Percentiles rank a stretch among this genome's conserved stretches.
Evolutionary conservation across 2,797 vertebrate genomes (phyloP).

Genomic region (Leptoclinus maculatus): DNA sequence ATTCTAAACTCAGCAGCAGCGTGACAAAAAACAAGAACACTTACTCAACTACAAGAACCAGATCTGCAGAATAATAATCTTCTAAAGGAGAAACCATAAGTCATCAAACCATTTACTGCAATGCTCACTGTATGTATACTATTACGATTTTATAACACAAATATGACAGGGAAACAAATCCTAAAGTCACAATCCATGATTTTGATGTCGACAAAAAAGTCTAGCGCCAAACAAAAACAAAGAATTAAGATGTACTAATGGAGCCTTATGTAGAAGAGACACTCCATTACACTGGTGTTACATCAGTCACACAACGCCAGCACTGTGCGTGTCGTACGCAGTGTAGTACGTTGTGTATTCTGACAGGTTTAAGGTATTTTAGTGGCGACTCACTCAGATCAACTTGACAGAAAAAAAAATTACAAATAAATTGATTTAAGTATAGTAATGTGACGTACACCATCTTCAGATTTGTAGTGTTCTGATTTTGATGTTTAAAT

Average conservation of each 20-base stretch:
- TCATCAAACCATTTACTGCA: background rate
- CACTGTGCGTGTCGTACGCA: background rate
- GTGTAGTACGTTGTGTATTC: background rate
- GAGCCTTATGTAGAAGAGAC: constrained; percentile 8
- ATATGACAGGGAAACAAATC: background rate
- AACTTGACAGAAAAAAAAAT: background rate
- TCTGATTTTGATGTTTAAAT: background rate
- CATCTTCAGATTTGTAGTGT: background rate
- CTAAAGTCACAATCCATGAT: background rate
- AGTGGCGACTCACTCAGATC: background rate
- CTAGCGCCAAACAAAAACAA: background rate
- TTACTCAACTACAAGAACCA: background rate
- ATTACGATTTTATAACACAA: background rate
- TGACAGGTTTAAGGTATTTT: constrained; percentile 11
- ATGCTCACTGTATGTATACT: background rate
- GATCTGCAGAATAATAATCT: background rate
- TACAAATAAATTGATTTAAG: background rate
- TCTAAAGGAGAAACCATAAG: background rate
- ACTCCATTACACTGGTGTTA: constrained; percentile 32
- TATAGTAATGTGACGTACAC: background rate
- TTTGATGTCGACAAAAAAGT: background rate
- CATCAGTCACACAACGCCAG: constrained; percentile 22
- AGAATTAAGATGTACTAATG: background rate
- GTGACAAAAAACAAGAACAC: background rate
- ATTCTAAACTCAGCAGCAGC: background rate